These are phyloP conservation scores for Thalpophila matura DNA, from an alignment of 2,888 invertebrate genomes.

Conservation along the genomic window DNA sequence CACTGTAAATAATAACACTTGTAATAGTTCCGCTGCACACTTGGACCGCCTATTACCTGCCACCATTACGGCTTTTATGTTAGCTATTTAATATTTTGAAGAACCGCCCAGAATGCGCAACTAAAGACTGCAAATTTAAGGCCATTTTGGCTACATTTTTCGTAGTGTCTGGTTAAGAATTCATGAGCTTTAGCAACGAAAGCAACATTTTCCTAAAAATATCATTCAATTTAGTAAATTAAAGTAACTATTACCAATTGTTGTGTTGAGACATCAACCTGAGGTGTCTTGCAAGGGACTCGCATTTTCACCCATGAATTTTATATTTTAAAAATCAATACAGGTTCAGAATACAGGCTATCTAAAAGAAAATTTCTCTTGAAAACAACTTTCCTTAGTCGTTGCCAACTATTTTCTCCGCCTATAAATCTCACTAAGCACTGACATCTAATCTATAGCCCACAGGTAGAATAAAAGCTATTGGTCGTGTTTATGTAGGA, in stretches of 20 bases:
- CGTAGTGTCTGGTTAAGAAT: constrained; percentile 4
- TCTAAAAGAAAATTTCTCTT: constrained; percentile 41
- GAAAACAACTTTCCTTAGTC: constrained; percentile 48
- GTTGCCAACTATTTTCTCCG: constrained; percentile 67
- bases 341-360: background rate
- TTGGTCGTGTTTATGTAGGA: constrained; percentile 65
- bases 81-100: constrained; percentile 51
- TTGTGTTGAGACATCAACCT: constrained; percentile 6
- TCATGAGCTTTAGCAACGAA: background rate
- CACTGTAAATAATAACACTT: constrained; percentile 52
- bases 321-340: background rate
- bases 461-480: constrained; percentile 66
- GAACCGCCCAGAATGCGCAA: constrained; percentile 39
- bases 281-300: constrained; percentile 6
- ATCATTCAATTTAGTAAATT: background rate
- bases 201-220: background rate
- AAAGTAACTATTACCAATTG: constrained; percentile 9
- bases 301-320: background rate
- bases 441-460: constrained; percentile 76
- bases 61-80: constrained; percentile 55
- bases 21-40: constrained; percentile 43
- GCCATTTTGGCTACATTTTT: constrained; percentile 29
- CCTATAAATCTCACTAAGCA: constrained; percentile 77
- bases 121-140: constrained; percentile 33
- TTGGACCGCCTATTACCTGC: constrained; percentile 42